These are phyloP conservation scores for Pantherophis alleghaniensis DNA, from an alignment of 2,797 vertebrate genomes.

Conservation along the genomic window DNA sequence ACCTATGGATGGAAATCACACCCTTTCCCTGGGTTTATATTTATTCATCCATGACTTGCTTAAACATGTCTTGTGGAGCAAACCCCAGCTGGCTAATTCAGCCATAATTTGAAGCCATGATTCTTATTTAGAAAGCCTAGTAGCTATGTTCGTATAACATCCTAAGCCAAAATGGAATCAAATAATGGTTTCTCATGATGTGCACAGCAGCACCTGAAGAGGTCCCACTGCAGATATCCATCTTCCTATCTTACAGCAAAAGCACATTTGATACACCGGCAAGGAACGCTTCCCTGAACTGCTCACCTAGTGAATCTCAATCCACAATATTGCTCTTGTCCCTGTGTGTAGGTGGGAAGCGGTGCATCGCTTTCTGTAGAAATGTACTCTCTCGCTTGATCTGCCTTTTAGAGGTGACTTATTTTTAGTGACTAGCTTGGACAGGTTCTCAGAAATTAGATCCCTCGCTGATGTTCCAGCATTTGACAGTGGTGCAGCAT, in stretches of 20 bases:
- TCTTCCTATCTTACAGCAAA: not conserved
- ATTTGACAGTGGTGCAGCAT: not conserved
- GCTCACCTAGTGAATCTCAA: not conserved
- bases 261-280: not conserved
- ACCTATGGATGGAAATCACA: not conserved
- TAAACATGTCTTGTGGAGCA: not conserved
- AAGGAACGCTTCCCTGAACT: not conserved
- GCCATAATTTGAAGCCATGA: not conserved
- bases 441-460: not conserved
- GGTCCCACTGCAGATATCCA: not conserved
- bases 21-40: not conserved
- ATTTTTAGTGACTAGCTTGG: not conserved
- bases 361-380: not conserved
- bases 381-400: not conserved
- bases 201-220: not conserved
- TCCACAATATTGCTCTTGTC: not conserved
- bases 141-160: not conserved
- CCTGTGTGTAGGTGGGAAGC: not conserved
- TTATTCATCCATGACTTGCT: not conserved
- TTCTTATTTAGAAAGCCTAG: not conserved
- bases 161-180: not conserved
- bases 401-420: not conserved
- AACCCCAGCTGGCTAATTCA: not conserved
- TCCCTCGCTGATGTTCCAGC: not conserved
- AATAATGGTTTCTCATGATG: not conserved